Conservation (phyloP, 2,888 invertebrate genomes). For the Scaptomyza parva region DNA sequence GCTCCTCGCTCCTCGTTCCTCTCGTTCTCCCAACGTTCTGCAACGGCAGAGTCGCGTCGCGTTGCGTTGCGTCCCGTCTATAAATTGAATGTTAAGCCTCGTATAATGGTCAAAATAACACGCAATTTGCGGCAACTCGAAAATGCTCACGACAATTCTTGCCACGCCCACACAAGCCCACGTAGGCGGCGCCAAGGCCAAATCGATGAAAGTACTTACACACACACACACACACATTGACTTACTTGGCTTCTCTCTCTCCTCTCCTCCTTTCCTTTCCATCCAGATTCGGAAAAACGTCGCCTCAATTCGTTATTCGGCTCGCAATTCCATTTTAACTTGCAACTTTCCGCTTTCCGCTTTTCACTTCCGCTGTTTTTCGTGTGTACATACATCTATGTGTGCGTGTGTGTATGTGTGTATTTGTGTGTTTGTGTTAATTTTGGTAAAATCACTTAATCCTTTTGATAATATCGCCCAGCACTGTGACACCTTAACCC, state of each 20-base stretch:
- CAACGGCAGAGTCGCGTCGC: slow-evolving; percentile 34
- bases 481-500: slow-evolving; percentile 64
- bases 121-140: slow-evolving; percentile 69
- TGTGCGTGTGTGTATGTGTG: slow-evolving; percentile 33
- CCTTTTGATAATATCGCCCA: slow-evolving; percentile 65
- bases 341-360: slow-evolving; percentile 4
- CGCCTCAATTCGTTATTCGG: slow-evolving; percentile 22
- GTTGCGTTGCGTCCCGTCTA: slow-evolving; percentile 57
- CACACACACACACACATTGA: background rate
- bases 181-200: slow-evolving; percentile 16
- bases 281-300: background rate
- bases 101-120: slow-evolving; percentile 77
- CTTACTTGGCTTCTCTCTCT: background rate
- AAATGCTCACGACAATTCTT: slow-evolving; percentile 39
- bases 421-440: slow-evolving; percentile 53
- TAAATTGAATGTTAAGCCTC: slow-evolving; percentile 78
- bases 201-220: slow-evolving; percentile 43
- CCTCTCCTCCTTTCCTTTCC: background rate
- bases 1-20: background rate
- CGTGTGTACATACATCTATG: slow-evolving; percentile 13
- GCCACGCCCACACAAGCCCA: slow-evolving; percentile 16
- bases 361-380: slow-evolving; percentile 8
- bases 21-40: slow-evolving; percentile 17
- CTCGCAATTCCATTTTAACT: slow-evolving; percentile 14
- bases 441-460: slow-evolving; percentile 76